These are phyloP conservation scores for Artibeus jamaicensis DNA, from an alignment of 2,797 vertebrate genomes.

Conservation along the genomic window DNA sequence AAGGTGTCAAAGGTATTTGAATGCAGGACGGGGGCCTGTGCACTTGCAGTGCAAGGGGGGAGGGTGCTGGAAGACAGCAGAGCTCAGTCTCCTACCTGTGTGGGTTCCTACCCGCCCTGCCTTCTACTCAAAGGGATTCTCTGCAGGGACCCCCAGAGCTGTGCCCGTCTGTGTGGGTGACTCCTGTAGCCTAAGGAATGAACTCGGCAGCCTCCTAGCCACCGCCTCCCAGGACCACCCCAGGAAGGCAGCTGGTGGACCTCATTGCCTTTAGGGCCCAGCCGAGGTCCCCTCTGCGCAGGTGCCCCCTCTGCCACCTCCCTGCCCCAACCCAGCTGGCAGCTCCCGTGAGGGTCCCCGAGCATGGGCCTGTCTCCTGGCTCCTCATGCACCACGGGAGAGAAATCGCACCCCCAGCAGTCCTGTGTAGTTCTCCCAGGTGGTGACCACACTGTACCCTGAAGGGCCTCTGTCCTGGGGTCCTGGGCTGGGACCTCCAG, in stretches of 20 bases:
- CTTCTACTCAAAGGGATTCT: not conserved
- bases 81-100: not conserved
- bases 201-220: not conserved
- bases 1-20: not conserved
- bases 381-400: not conserved
- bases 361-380: not conserved
- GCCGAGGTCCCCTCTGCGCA: not conserved
- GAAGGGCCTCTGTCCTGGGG: not conserved
- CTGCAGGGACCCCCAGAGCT: not conserved
- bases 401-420: not conserved
- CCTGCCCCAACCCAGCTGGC: not conserved
- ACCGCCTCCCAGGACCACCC: accelerated
- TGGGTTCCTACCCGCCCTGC: not conserved
- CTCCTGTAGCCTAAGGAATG: not conserved
- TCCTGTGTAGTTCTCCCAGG: not conserved
- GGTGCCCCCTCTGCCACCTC: not conserved
- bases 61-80: not conserved
- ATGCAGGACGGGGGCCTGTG: not conserved
- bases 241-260: not conserved
- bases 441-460: not conserved
- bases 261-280: not conserved
- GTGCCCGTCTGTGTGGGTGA: accelerated
- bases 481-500: not conserved
- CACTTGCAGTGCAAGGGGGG: not conserved
- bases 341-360: accelerated